Percentiles rank a stretch among this genome's conserved stretches.
Conservation (phyloP, 2,888 invertebrate genomes). For the Lumbricus terrestris region DNA sequence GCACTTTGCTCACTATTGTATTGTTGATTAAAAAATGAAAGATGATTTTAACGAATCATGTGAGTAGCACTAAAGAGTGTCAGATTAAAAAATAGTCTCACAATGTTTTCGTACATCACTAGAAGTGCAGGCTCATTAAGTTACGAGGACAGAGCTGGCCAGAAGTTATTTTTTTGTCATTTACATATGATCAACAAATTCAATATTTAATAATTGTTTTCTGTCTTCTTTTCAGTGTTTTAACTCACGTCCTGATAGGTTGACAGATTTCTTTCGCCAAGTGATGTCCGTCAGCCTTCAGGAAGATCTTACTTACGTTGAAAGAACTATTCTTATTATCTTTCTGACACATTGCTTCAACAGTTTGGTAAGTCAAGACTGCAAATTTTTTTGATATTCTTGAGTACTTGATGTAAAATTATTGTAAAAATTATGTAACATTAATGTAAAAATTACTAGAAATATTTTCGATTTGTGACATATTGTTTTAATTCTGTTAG, state of each 20-base stretch:
- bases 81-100: not conserved
- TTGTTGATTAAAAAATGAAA: not conserved
- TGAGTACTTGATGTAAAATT: not conserved
- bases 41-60: not conserved
- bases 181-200: no score
- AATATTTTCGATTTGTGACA: not conserved
- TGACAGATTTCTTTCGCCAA: conserved; percentile 57
- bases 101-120: no score
- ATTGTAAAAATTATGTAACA: no score
- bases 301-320: conserved; percentile 62
- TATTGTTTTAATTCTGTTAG: no score
- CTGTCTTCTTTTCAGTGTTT: conserved; percentile 72
- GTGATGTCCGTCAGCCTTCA: conserved; percentile 67
- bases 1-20: not conserved
- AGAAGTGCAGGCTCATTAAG: no score
- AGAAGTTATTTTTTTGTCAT: no score
- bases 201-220: no score
- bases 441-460: not conserved
- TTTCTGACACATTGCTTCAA: conserved; percentile 96
- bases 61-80: conserved; percentile 3
- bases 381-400: not conserved
- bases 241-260: conserved; percentile 69
- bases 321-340: conserved; percentile 83
- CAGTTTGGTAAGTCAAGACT: conserved; percentile 69
- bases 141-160: no score